Conservation (phyloP, 2,797 vertebrate species). For the Crenuchus spilurus region DNA sequence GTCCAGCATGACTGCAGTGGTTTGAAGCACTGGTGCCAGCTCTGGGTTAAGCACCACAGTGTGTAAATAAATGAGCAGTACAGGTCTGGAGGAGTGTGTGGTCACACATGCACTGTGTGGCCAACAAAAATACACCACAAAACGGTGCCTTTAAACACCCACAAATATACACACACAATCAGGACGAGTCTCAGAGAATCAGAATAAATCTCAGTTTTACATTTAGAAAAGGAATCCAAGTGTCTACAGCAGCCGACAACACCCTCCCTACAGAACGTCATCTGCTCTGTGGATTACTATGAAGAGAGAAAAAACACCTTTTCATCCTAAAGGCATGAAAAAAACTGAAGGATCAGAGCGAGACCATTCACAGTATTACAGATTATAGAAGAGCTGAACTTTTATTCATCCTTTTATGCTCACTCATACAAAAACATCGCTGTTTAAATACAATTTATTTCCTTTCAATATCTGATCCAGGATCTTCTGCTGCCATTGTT, state of each 20-base stretch:
- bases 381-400: no score
- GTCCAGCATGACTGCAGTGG: slow-evolving; percentile 20
- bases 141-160: slow-evolving; percentile 10
- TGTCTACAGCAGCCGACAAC: background rate
- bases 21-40: slow-evolving; percentile 29
- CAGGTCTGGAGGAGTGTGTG: slow-evolving; percentile 31
- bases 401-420: no score
- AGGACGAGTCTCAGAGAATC: background rate
- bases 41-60: slow-evolving; percentile 14
- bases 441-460: no score
- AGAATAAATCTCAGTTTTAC: background rate
- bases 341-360: no score
- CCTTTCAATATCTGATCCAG: no score
- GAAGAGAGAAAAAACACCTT: slow-evolving; percentile 3
- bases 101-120: slow-evolving; percentile 18
- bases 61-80: slow-evolving; percentile 46
- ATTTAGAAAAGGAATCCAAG: background rate
- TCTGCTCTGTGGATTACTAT: background rate
- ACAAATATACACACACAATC: background rate
- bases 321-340: no score
- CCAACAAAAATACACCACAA: slow-evolving; percentile 42
- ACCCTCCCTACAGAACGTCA: no score
- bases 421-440: no score
- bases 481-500: no score
- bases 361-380: no score